Evolutionary conservation across 64 coral and sea anemone species (phyloP), one percentile per base, ranked within the genome.

Genomic region (Pocillopora verrucosa): DNA sequence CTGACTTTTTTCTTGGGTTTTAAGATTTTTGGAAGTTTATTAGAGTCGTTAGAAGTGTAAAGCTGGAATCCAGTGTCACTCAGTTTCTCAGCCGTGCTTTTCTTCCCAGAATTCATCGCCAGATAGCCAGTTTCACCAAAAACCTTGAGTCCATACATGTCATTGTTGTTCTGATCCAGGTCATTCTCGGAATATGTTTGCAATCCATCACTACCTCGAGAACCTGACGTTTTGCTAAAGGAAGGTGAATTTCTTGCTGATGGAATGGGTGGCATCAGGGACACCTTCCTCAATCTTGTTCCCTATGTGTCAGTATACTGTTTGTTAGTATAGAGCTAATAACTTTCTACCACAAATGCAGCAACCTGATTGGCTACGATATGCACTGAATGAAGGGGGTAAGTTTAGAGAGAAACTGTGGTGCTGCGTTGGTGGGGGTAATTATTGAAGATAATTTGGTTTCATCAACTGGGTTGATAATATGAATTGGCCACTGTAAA

Each of bases 1-100:
- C 16, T 19, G 17, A 41, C 82, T 56, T 85, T 85, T 57, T 85
- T 85, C 65, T 73, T 73, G 11, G 82, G n/a, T 72, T 72, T 85
- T 72, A 85, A 72, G 20, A 85, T 85, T 72, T 72, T 56, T 4
- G 82, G 82, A 56, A 85, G 82, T 85, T 85, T 85, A 3, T 56
- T 85, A 10, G 64, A 68, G 65, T 85, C 82, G 1, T 73, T 41
- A 11, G 57, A 11, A 56, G 82, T 72, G 15, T 85, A 72, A 25
- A 85, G 82, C 14, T 72, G 37, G 56, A 85, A 85, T 45, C 38
- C 63, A 26, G 65, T 85, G 61, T 85, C 82, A 36, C 65, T 85
- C 10, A 72, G 26, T 45, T 85, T 85, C n/a, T 85, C 82, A 4
- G 82, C 65, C 6, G 65, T 51, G 11, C 82, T 85, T 85, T 85